Percentiles rank a stretch among this genome's conserved stretches.
These are phyloP conservation scores for Martes martes DNA, from an alignment of 2,113 vertebrate species.

Conservation along the genomic window DNA sequence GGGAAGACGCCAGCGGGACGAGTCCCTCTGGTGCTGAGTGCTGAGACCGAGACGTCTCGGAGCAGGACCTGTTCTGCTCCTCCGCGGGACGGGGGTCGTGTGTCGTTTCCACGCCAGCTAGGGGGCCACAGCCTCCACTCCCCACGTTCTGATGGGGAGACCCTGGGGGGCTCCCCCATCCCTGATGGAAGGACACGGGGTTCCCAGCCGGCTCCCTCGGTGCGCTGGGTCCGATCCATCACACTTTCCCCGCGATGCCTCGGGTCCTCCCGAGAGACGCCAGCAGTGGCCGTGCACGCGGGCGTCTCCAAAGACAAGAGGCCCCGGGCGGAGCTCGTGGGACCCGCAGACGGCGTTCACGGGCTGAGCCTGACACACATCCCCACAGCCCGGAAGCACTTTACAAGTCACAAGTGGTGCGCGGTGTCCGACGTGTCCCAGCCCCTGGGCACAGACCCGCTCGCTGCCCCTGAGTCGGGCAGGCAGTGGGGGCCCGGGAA, in stretches of 20 bases:
- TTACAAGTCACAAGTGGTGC: background rate
- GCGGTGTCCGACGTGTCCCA: accelerated
- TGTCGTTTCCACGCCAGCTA: accelerated
- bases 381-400: background rate
- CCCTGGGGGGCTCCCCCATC: background rate
- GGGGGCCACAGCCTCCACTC: accelerated
- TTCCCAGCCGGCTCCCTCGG: background rate
- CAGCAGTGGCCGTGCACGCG: background rate
- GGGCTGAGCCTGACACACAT: background rate
- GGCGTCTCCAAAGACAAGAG: background rate
- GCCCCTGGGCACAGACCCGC: accelerated
- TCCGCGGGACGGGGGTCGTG: background rate
- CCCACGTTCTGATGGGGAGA: background rate
- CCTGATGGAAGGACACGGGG: background rate
- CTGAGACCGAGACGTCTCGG: background rate
- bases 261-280: background rate
- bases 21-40: background rate
- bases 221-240: background rate
- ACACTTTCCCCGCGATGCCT: background rate
- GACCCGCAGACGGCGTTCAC: accelerated
- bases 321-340: background rate
- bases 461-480: accelerated
- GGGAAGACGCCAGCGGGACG: too few relatives aligned
- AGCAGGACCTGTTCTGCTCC: background rate
- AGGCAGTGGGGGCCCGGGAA: background rate